Conservation (phyloP, 1,140 invertebrate genomes). For the Macrobrachium rosenbergii region DNA sequence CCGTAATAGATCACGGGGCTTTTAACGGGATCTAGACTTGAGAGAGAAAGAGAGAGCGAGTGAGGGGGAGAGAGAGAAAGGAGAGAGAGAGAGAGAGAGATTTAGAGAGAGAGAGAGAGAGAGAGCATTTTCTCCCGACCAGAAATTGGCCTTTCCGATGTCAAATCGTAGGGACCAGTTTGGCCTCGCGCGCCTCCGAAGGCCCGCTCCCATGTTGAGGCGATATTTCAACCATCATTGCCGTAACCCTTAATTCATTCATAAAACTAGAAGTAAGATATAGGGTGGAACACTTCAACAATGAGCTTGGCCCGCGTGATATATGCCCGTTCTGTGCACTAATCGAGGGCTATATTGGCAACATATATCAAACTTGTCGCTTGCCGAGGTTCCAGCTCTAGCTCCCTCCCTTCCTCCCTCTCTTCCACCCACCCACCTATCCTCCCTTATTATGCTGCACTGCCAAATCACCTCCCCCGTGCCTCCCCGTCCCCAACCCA, state of each 20-base stretch:
- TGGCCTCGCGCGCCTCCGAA: too few relatives aligned
- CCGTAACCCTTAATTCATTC: not conserved
- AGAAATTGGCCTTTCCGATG: too few relatives aligned
- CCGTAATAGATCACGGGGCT: too few relatives aligned
- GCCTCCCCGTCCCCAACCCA: not conserved
- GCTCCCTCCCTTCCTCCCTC: not conserved
- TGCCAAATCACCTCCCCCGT: not conserved
- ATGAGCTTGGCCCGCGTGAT: not conserved
- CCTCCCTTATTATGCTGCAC: not conserved
- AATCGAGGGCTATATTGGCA: constrained; percentile 14
- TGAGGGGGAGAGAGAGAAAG: too few relatives aligned
- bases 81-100: too few relatives aligned
- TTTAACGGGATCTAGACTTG: too few relatives aligned
- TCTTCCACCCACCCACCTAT: too few relatives aligned
- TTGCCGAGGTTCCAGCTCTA: not conserved
- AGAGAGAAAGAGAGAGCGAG: too few relatives aligned
- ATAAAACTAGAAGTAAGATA: constrained; percentile 33
- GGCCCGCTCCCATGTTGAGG: too few relatives aligned
- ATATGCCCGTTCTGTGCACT: not conserved
- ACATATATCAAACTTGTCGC: constrained; percentile 20
- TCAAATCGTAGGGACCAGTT: too few relatives aligned
- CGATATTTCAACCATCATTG: not conserved
- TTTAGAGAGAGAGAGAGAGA: too few relatives aligned
- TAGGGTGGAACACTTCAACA: not conserved
- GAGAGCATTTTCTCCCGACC: too few relatives aligned